Conservation (phyloP, 2,797 vertebrate genomes). For the Enteromius afrohamiltoni region DNA sequence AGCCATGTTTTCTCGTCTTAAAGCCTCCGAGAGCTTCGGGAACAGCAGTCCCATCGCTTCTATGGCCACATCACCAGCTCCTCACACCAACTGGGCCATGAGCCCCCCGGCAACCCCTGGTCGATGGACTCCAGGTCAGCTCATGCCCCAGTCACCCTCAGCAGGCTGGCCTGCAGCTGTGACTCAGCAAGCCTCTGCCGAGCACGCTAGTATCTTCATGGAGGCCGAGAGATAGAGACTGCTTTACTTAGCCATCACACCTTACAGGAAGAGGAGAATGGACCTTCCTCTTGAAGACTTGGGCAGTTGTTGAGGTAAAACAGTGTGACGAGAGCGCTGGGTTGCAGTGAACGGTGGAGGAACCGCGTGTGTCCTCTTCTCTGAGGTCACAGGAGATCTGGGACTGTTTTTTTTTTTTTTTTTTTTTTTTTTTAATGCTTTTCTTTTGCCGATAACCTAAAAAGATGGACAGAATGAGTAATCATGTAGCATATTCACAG, state of each 20-base stretch:
- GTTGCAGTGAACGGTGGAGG: constrained; percentile 23
- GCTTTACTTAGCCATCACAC: constrained; percentile 45
- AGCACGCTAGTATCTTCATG: constrained; percentile 79
- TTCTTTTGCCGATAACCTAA: constrained; percentile 20
- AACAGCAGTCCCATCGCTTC: constrained; percentile 76
- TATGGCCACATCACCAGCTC: constrained; percentile 76
- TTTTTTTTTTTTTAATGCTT: neutral
- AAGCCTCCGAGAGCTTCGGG: constrained; percentile 83
- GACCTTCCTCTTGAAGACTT: constrained; percentile 23
- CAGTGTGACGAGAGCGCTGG: constrained; percentile 10
- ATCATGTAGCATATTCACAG: constrained; percentile 33
- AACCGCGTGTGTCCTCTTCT: neutral
- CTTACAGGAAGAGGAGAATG: constrained; percentile 36
- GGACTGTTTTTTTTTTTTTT: neutral
- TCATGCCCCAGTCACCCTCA: constrained; percentile 58
- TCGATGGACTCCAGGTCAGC: constrained; percentile 75
- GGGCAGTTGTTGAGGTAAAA: constrained; percentile 5
- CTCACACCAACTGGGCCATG: constrained; percentile 66
- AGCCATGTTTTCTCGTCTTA: constrained; percentile 86
- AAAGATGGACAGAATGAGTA: neutral
- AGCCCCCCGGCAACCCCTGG: constrained; percentile 67
- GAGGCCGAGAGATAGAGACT: constrained; percentile 85
- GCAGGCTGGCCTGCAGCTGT: constrained; percentile 76
- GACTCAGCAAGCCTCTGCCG: constrained; percentile 74
- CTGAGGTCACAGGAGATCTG: neutral